Base-by-base conservation (phyloP, 1,140 invertebrate species). In the Penaeus vannamei region DNA sequence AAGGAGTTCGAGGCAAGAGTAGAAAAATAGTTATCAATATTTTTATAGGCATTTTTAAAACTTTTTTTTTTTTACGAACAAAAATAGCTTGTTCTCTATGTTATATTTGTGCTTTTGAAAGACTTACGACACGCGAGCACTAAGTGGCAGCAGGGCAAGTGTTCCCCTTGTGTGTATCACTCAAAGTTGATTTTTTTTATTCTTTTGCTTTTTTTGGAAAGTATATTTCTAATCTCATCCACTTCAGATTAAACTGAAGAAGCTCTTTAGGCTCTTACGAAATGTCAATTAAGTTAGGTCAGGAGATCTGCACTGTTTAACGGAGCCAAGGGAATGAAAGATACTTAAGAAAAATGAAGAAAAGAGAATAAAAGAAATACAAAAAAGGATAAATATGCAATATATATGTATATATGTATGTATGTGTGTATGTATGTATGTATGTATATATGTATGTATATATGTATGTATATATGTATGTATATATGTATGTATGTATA, bases 21-120 rank as follows among this genome's bases (percentile, higher is more conserved):
- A 89, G 82, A 89, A 89, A 89, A 89, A 89, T 89, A 89, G 87
- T 84, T 89, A 60, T 85, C 53, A 80, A 86, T 86, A 77, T 79
- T 22, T 80, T 82, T 89, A 62, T 53, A 53, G 53, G 53, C 53
- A 53, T 53, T 53, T 53, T 53, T 53, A 14, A 14, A 53, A 53
- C 10, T 14, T 17, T 53, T 53, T 89, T 89, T 79, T 84, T 76
- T 72, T 80, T 80, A 64, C 66, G 69, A 89, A 89, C 87, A 89
- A 89, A 89, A 89, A 84, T 84, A 89, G 32, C 60, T 89, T 79
- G 82, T 89, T 85, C 82, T 85, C 84, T 85, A 89, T 83, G 84
- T 62, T 79, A 77, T 79, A 85, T 85, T 85, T 85, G 82, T 84
- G 87, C 82, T 89, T 84, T 77, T 89, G 87, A 89, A 89, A 89